Evolutionary conservation across 2,113 vertebrate genomes (phyloP).

Genomic region (Synodontis membranacea): DNA sequence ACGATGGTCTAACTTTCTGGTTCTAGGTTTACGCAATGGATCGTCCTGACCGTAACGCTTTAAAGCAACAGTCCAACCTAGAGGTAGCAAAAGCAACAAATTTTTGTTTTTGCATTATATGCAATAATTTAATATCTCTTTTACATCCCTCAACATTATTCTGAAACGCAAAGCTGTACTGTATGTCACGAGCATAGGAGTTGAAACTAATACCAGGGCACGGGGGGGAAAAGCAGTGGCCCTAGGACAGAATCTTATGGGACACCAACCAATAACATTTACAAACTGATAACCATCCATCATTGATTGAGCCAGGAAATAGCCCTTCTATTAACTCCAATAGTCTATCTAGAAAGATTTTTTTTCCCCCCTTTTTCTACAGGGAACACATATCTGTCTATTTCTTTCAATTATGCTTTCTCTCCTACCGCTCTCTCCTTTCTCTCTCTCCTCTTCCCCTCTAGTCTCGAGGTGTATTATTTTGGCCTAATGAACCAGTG

Average conservation of each 20-base stretch:
- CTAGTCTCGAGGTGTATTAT: constrained; percentile 6
- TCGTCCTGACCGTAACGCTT: background rate
- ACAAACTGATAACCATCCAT: background rate
- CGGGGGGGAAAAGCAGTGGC: background rate
- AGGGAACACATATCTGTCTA: background rate
- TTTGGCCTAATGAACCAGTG: constrained; percentile 37
- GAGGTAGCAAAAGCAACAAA: background rate
- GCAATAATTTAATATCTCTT: background rate
- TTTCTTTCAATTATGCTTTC: constrained; percentile 24
- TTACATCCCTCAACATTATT: background rate
- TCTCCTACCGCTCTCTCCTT: background rate
- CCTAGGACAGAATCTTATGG: background rate
- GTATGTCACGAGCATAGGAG: background rate
- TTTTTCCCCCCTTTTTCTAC: background rate
- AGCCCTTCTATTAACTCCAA: background rate
- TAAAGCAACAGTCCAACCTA: background rate
- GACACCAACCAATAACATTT: background rate
- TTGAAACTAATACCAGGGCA: background rate
- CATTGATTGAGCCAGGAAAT: background rate
- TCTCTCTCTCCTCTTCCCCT: background rate
- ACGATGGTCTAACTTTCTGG: background rate
- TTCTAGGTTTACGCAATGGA: background rate
- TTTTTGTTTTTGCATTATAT: background rate
- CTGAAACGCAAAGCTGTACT: background rate
- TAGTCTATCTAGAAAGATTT: background rate